These are phyloP conservation scores for Dicyrtomina minuta DNA, from an alignment of 2,888 invertebrate species.

Conservation along the genomic window DNA sequence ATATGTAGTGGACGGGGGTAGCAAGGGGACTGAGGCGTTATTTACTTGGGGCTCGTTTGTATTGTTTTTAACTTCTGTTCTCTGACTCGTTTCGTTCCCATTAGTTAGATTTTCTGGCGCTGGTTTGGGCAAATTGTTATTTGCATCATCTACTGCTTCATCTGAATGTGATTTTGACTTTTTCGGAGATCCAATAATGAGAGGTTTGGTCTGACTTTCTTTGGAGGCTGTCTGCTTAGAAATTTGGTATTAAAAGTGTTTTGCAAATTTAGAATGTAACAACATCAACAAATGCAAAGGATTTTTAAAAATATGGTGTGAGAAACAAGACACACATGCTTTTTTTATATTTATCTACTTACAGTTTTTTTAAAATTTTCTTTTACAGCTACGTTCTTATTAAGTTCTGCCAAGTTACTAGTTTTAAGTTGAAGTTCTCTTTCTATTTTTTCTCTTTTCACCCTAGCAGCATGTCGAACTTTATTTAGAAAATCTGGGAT, in stretches of 20 bases:
- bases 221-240: too few species aligned
- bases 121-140: background rate
- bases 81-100: background rate
- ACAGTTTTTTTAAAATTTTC: background rate
- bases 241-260: too few species aligned
- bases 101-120: background rate
- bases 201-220: too few species aligned
- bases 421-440: background rate
- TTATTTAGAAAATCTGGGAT: constrained; percentile 74
- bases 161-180: too few species aligned
- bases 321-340: too few species aligned
- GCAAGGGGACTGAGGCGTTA: background rate
- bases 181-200: too few species aligned
- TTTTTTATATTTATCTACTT: too few species aligned
- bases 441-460: constrained; percentile 6
- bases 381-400: background rate
- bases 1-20: background rate
- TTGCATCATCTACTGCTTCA: too few species aligned
- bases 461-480: constrained; percentile 69
- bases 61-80: constrained; percentile 7
- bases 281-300: too few species aligned
- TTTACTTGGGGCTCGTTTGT: constrained; percentile 13
- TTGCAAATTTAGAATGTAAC: too few species aligned
- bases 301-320: too few species aligned
- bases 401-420: background rate